Evolutionary conservation across 2,888 invertebrate species (phyloP).

Genomic region (Erebia aethiops): DNA sequence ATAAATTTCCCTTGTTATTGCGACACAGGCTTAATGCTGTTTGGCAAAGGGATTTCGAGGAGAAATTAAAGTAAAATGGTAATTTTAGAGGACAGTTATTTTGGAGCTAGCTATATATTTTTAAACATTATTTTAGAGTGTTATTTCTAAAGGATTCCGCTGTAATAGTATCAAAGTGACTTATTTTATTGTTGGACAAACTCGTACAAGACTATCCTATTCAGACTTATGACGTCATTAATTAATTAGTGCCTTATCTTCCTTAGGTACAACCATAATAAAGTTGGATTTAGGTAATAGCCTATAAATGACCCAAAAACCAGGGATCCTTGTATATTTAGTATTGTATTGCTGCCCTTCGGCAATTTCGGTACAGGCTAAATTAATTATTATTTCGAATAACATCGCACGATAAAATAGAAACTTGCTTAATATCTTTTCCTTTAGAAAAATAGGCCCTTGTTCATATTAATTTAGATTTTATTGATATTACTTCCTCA

Average conservation of each 20-base stretch:
- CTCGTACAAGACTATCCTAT: too few species aligned
- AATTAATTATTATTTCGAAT: not conserved
- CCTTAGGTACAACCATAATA: constrained; percentile 2
- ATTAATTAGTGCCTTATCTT: not conserved
- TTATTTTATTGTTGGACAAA: too few species aligned
- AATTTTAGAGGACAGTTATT: not conserved
- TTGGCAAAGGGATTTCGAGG: not conserved
- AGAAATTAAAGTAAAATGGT: not conserved
- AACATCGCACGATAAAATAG: not conserved
- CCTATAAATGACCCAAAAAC: not conserved
- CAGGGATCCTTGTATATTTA: not conserved
- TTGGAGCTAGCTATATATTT: too few species aligned
- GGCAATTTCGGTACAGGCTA: not conserved
- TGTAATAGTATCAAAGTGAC: too few species aligned
- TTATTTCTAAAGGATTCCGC: too few species aligned
- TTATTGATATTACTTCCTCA: not conserved
- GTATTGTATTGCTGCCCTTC: not conserved
- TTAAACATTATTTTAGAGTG: too few species aligned
- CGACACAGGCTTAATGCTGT: not conserved
- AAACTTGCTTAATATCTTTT: not conserved
- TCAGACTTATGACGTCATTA: too few species aligned
- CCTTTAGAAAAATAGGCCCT: not conserved
- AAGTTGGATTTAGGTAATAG: not conserved
- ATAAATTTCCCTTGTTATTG: constrained; percentile 1
- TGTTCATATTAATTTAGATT: not conserved